Base-by-base conservation (phyloP, 2,888 invertebrate genomes). In the Sylvicola cinctus region DNA sequence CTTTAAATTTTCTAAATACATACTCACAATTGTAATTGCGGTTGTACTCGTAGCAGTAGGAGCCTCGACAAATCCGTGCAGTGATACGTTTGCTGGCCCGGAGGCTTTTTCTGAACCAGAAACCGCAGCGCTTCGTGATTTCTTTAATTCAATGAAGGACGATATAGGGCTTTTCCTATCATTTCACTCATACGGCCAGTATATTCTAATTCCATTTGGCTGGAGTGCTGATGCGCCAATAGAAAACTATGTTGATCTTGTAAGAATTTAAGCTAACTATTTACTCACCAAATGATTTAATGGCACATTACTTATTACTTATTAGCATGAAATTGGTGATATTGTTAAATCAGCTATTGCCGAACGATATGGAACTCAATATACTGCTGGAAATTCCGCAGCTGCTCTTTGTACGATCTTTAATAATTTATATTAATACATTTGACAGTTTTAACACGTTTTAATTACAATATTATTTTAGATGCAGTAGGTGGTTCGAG, bases 401-500 rank as follows among this genome's bases (percentile, higher is more conserved):
- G 61, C 61, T 42, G 53, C 66, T 4, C 56, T 65, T 31, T 68
- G 70, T 70, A 55, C 59, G 58, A 8, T 6, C n/a, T 25, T 16
- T 20, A 13, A 28, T 11, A 16, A 25, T 33, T 28, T 16, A 29
- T 23, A 27, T 33, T 29, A 25, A 30, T 25, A 31, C 14, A 31
- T 33, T 39, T 2, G 34, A 15, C 49, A 20, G 4, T 26, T 3
- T 16, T 13, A 13, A 11, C 17, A 23, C 20, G 8, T 20, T 3
- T 23, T 13, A 16, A 26, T 10, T 25, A 15, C 8, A 16, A n/a
- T 25, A 25, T 8, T 8, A 25, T 25, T 47, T 5, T 47, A 75
- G 75, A 74, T 50, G 58, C 65, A 1, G 70, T 74, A 1, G 68
- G 70, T 7, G 81, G 81, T 1, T 61, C 65, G 3, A 66, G 72